A percentile compares a stretch with the other conserved stretches of the same genome.
These are phyloP conservation scores for Python bivittatus DNA, from an alignment of 2,113 vertebrate genomes.

Conservation along the genomic window DNA sequence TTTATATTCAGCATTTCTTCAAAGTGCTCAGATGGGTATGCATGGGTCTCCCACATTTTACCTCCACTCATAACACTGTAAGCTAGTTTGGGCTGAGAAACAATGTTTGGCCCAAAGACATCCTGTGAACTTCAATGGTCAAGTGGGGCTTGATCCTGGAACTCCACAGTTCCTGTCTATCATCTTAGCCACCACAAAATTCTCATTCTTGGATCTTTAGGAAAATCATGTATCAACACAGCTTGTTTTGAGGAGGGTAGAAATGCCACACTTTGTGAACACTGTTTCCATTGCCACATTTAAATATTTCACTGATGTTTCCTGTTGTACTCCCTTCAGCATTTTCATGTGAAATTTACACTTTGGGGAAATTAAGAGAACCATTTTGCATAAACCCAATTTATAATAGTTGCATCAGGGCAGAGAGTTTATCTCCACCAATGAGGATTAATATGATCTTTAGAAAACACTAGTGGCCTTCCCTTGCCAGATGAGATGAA, in stretches of 20 bases:
- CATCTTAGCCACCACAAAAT: not conserved
- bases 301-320: not conserved
- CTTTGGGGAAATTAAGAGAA: not conserved
- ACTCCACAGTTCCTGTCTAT: not conserved
- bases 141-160: no score
- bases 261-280: not conserved
- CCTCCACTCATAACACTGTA: not conserved
- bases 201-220: not conserved
- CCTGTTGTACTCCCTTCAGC: not conserved
- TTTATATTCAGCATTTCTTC: not conserved
- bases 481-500: constrained; percentile 51
- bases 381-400: constrained; percentile 23
- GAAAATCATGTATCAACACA: not conserved
- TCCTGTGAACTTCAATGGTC: no score
- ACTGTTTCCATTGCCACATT: not conserved
- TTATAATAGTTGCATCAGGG: constrained; percentile 31
- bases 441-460: constrained; percentile 55
- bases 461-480: constrained; percentile 55
- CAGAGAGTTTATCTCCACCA: constrained; percentile 42
- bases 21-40: not conserved
- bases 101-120: not conserved
- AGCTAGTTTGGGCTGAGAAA: not conserved
- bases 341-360: not conserved
- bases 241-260: not conserved
- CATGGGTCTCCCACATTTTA: not conserved